phyloP scores from a whole-genome alignment of 2,888 invertebrate species.

The Caenorhabditis afra region DNA sequence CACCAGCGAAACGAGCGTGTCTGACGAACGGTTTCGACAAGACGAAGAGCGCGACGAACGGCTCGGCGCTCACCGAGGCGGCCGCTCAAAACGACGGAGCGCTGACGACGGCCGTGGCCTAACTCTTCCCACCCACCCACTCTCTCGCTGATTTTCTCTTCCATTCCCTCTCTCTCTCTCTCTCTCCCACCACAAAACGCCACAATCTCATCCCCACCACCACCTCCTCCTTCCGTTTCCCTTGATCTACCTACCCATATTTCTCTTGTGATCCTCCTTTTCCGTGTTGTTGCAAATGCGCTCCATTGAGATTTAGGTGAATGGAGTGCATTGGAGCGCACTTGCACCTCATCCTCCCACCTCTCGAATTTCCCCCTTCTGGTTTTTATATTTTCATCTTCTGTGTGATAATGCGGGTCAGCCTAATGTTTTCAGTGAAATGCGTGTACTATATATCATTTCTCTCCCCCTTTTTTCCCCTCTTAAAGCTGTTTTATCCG shows the following conservation, averaged over 20 bases:
- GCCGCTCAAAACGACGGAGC: constrained; percentile 53
- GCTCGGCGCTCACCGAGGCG: constrained; percentile 20
- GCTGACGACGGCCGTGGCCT: constrained; percentile 60
- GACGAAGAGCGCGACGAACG: constrained; percentile 55
- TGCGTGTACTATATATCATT: constrained; percentile 52
- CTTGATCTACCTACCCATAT: too few relatives aligned
- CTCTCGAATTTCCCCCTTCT: too few relatives aligned
- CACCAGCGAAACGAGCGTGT: constrained; percentile 61
- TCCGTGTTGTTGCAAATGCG: too few relatives aligned
- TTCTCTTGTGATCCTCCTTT: not conserved
- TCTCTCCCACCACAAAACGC: not conserved
- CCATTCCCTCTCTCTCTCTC: constrained; percentile 6
- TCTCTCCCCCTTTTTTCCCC: not conserved
- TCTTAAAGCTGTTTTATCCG: too few relatives aligned
- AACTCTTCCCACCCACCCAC: constrained; percentile 5
- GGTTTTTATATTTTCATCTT: too few relatives aligned
- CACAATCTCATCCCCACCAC: constrained; percentile 24
- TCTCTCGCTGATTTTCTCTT: not conserved
- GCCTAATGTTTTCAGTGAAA: constrained; percentile 49
- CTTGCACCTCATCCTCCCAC: not conserved
- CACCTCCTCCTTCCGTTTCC: too few relatives aligned
- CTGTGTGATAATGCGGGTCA: constrained; percentile 58
- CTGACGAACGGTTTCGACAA: constrained; percentile 67
- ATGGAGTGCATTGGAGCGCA: too few relatives aligned
- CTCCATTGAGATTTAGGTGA: too few relatives aligned